phyloP scores from a whole-genome alignment of 2,888 invertebrate species.

The Oscheius onirici region DNA sequence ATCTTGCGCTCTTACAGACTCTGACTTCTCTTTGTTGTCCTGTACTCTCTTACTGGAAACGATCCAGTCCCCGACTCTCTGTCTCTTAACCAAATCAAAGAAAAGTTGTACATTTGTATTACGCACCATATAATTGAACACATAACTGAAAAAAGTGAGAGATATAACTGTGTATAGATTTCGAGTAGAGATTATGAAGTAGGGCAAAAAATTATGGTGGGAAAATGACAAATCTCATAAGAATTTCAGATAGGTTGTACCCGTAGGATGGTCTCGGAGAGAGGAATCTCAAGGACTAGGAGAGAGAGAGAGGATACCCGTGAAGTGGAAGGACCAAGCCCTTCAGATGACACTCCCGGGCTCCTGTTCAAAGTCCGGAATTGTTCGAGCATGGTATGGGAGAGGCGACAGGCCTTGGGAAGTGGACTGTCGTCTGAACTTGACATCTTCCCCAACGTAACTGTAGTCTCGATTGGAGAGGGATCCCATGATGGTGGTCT shows the following conservation, averaged over 20 bases:
- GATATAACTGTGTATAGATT: too few relatives aligned
- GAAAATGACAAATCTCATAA: background rate
- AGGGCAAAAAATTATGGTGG: background rate
- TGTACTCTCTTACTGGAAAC: too few relatives aligned
- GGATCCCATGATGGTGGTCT: conserved; percentile 38
- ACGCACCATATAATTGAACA: too few relatives aligned
- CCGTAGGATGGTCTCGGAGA: background rate
- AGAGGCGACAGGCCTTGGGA: background rate
- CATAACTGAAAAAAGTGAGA: too few relatives aligned
- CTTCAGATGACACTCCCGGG: conserved; percentile 22
- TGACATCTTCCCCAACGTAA: conserved; percentile 33
- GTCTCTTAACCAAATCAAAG: too few relatives aligned
- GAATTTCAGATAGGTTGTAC: background rate
- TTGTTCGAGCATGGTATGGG: background rate
- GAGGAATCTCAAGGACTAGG: conserved; percentile 8
- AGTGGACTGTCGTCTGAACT: conserved; percentile 10
- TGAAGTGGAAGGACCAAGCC: background rate
- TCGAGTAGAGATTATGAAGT: background rate
- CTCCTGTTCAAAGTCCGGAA: conserved; percentile 10
- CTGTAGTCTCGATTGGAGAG: conserved; percentile 46
- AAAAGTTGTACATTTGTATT: too few relatives aligned
- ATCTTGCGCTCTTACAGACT: too few relatives aligned
- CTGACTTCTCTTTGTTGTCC: too few relatives aligned
- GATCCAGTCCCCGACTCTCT: too few relatives aligned
- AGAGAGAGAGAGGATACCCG: background rate